phyloP scores from a whole-genome alignment of 2,888 invertebrate genomes.

The Embidobia sp. region DNA sequence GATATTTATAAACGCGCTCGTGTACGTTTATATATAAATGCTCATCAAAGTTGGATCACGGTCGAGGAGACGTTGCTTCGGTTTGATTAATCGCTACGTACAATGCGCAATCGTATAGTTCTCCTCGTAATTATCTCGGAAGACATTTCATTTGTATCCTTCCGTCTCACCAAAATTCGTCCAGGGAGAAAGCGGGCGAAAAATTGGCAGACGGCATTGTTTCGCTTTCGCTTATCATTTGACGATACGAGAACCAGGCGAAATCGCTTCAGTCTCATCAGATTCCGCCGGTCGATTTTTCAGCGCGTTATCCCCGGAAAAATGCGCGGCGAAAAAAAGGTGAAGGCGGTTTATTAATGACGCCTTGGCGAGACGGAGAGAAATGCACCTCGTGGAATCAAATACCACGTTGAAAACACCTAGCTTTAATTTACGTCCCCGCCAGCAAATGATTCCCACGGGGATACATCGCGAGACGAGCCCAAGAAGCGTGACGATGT shows the following conservation, averaged over 20 bases:
- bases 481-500: constrained; percentile 50
- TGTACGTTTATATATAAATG: constrained; percentile 23
- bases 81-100: constrained; percentile 75
- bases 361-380: constrained; percentile 58
- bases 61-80: constrained; percentile 73
- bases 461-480: constrained; percentile 50
- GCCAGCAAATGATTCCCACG: constrained; percentile 51
- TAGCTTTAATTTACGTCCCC: constrained; percentile 44
- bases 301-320: constrained; percentile 15
- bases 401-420: constrained; percentile 40
- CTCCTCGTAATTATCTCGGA: constrained; percentile 74
- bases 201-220: constrained; percentile 20
- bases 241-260: constrained; percentile 2
- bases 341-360: constrained; percentile 50
- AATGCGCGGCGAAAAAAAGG: neutral
- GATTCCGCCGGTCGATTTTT: constrained; percentile 30
- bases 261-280: constrained; percentile 40
- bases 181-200: neutral
- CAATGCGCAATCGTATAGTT: constrained; percentile 68
- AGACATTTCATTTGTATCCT: constrained; percentile 76
- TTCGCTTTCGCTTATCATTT: neutral
- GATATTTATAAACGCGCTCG: constrained; percentile 22
- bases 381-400: constrained; percentile 58
- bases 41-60: constrained; percentile 66
- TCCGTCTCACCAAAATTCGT: constrained; percentile 53